Percentiles rank a stretch among this genome's conserved stretches.
phyloP scores from a whole-genome alignment of 2,113 vertebrate species.

The Vulpes vulpes region DNA sequence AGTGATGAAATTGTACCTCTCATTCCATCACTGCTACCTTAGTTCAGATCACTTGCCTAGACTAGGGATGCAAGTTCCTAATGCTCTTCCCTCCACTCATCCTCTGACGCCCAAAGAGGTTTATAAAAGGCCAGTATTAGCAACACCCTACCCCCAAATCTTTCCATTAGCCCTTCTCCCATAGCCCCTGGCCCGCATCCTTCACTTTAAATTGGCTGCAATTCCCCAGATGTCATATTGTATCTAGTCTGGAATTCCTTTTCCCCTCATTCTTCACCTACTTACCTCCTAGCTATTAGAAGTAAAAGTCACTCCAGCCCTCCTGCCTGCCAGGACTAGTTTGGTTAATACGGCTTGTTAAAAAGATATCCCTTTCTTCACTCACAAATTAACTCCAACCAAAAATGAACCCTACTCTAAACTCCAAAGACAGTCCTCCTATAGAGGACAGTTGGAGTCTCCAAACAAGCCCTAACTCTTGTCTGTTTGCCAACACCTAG shows the following conservation, averaged over 20 bases:
- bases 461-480: background rate
- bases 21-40: background rate
- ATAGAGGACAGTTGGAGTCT: background rate
- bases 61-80: background rate
- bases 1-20: background rate
- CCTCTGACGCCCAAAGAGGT: background rate
- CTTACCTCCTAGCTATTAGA: background rate
- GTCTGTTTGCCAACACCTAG: background rate
- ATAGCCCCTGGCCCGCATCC: background rate
- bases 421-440: background rate
- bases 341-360: background rate
- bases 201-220: background rate
- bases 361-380: background rate
- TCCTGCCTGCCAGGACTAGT: background rate
- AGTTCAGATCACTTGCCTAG: background rate
- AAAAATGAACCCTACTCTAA: background rate
- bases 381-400: background rate
- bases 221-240: background rate
- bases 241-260: background rate
- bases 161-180: background rate
- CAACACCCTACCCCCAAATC: background rate
- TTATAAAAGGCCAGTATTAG: background rate
- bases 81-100: background rate
- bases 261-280: background rate
- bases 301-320: background rate